phyloP scores from a whole-genome alignment of 1,140 invertebrate genomes.

The Zaprionus davidi region DNA sequence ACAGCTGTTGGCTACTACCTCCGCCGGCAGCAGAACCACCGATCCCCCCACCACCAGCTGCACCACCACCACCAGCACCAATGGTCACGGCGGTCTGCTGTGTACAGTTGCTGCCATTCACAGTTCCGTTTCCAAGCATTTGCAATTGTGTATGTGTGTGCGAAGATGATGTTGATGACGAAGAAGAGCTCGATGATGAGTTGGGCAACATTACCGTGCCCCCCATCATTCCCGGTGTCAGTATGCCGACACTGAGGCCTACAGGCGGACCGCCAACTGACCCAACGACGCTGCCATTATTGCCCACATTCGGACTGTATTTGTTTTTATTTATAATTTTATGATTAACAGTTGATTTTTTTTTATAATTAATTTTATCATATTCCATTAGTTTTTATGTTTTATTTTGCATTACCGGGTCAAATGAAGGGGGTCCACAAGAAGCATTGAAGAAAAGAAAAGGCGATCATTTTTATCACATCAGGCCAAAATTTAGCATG shows the following conservation, averaged over 20 bases:
- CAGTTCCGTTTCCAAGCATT: slow-evolving; percentile 61
- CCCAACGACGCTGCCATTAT: slow-evolving; percentile 20
- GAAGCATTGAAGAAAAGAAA: slow-evolving; percentile 31
- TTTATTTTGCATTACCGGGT: neutral
- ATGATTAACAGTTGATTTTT: neutral
- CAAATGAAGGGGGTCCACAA: slow-evolving; percentile 27
- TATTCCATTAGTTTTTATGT: neutral
- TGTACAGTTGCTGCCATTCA: slow-evolving; percentile 84
- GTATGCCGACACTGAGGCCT: slow-evolving; percentile 64
- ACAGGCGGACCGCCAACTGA: slow-evolving; percentile 35
- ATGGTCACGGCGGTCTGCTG: slow-evolving; percentile 86
- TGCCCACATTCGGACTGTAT: slow-evolving; percentile 31
- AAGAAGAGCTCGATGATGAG: slow-evolving; percentile 81
- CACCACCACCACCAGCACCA: slow-evolving; percentile 85
- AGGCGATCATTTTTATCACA: slow-evolving; percentile 5
- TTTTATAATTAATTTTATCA: neutral
- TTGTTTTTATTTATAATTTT: slow-evolving; percentile 15
- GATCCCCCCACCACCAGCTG: slow-evolving; percentile 85
- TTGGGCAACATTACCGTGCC: slow-evolving; percentile 74
- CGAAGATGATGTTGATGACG: slow-evolving; percentile 82
- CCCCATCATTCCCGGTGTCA: slow-evolving; percentile 65
- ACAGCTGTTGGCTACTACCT: slow-evolving; percentile 87
- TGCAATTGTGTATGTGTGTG: slow-evolving; percentile 71
- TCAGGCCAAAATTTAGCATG: neutral
- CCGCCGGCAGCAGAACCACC: slow-evolving; percentile 10